Conservation (phyloP, 2,113 vertebrate species). For the Phyllostomus discolor region DNA sequence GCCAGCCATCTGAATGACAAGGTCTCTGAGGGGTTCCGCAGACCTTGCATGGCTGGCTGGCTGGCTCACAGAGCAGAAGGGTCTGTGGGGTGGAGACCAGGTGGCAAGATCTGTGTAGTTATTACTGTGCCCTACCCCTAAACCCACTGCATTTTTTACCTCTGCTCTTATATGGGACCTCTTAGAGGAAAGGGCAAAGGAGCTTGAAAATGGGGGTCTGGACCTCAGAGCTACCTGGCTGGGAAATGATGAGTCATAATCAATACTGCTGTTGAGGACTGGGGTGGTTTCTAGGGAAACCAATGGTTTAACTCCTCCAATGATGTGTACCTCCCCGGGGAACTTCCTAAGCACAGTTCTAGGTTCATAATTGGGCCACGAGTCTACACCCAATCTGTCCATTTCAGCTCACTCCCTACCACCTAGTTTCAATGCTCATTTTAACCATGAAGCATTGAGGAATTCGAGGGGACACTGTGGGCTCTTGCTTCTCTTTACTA, state of each 20-base stretch:
- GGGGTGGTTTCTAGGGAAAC: background rate
- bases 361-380: background rate
- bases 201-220: background rate
- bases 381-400: background rate
- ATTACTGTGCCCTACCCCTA: background rate
- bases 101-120: background rate
- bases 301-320: background rate
- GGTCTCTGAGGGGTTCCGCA: background rate
- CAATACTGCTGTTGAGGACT: background rate
- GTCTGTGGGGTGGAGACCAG: background rate
- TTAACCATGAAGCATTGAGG: background rate
- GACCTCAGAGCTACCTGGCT: background rate
- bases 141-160: background rate
- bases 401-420: background rate
- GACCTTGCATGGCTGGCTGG: background rate
- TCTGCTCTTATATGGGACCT: background rate
- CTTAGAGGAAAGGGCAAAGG: background rate
- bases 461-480: background rate
- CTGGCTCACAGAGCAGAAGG: background rate
- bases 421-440: background rate
- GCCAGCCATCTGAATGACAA: slow-evolving; percentile 45
- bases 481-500: background rate
- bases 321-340: background rate
- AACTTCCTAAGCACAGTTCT: background rate
- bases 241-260: background rate